Percentiles rank a stretch among this genome's conserved stretches.
phyloP scores from a whole-genome alignment of 2,888 invertebrate species.

The Nomada flava region DNA sequence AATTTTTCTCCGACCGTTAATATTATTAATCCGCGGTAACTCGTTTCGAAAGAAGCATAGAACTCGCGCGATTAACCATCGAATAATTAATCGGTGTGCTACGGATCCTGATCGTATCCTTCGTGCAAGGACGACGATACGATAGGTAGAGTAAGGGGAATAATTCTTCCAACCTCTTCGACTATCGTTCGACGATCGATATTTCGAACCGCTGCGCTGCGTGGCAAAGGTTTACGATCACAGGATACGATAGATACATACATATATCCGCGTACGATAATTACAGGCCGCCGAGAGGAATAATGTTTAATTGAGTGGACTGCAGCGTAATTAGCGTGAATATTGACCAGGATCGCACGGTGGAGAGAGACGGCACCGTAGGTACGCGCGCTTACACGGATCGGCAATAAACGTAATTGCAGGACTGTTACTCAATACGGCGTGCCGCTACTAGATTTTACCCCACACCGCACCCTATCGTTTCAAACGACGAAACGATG shows the following conservation, averaged over 20 bases:
- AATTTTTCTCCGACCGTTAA: constrained; percentile 31
- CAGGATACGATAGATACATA: constrained; percentile 15
- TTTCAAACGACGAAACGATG: constrained; percentile 22
- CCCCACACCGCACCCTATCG: constrained; percentile 59
- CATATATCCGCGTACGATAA: constrained; percentile 34
- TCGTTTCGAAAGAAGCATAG: constrained; percentile 44
- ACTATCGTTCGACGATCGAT: constrained; percentile 30
- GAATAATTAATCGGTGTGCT: constrained; percentile 51
- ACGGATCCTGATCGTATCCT: constrained; percentile 44
- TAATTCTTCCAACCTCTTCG: constrained; percentile 6
- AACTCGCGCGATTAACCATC: constrained; percentile 20
- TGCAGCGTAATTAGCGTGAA: constrained; percentile 69
- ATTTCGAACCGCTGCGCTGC: constrained; percentile 15
- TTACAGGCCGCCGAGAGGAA: constrained; percentile 44
- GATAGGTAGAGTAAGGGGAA: not conserved
- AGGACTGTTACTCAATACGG: constrained; percentile 70
- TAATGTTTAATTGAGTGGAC: constrained; percentile 72
- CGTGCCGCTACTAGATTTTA: constrained; percentile 60
- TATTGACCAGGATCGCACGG: constrained; percentile 68
- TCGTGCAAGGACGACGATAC: constrained; percentile 52
- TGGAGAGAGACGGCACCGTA: constrained; percentile 33
- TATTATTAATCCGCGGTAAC: constrained; percentile 42
- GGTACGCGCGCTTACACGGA: constrained; percentile 57
- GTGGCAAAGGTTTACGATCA: constrained; percentile 20
- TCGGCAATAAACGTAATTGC: constrained; percentile 76